Evolutionary conservation across 2,113 vertebrate genomes (phyloP), one percentile per base, ranked within the genome.

Genomic region (Pseudorhombus dupliciocellatus): DNA sequence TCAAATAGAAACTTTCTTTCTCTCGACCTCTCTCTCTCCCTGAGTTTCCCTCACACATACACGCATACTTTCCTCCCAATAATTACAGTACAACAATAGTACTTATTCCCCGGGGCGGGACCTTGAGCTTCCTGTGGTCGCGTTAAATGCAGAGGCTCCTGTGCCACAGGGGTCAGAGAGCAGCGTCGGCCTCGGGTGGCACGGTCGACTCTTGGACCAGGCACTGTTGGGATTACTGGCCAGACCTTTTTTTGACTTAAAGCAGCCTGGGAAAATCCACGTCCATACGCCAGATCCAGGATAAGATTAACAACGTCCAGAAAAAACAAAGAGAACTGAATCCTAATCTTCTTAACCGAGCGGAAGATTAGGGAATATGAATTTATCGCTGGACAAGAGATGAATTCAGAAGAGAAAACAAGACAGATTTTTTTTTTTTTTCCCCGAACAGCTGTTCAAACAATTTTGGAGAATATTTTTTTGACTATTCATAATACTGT

Each of bases 91-190:
- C 54, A 70, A 75, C 67, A 66, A 58, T 70, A 74, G 68, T 53
- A 37, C 68, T 77, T 70, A 81, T 76, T 88, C 70, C 67, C 75
- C 2, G 42, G 59, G 75, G 78, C 75, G 55, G 82, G 77, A 84
- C 65, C 56, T 59, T 67, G 67, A 65, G 77, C 80, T 83, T 89
- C 81, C 81, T 82, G 79, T 84, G 81, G 89, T 86, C 51, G 68
- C 74, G 81, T 75, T 86, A 82, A 83, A 80, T 80, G 60, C 64
- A 61, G 85, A 52, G 56, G 30, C 65, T 69, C 26, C 67, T 62
- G 62, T 66, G 77, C 81, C 71, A 77, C 81, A 62, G 79, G 75
- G 77, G 76, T 87, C 70, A 54, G 53, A 24, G 48, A 81, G 51
- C 62, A 61, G 50, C 73, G 57, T 80, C 63, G 50, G 54, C 42